Evolutionary conservation across 2,888 invertebrate genomes (phyloP).

Genomic region (Anagyrus pseudococci): DNA sequence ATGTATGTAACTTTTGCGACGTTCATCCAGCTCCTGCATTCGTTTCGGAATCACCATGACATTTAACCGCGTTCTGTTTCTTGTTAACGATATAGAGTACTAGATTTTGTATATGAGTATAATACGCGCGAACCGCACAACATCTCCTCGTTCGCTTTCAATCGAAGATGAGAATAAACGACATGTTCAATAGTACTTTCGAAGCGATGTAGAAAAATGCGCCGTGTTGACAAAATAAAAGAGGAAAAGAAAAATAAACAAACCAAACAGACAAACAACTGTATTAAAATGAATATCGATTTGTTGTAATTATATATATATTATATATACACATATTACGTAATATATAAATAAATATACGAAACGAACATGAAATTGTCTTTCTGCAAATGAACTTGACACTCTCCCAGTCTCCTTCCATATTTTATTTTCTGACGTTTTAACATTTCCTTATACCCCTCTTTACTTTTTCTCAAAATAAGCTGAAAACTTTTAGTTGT

Average conservation of each 20-base stretch:
- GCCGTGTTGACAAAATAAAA: constrained; percentile 21
- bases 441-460: too few relatives aligned
- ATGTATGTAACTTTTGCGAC: constrained; percentile 38
- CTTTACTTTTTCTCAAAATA: too few relatives aligned
- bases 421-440: too few relatives aligned
- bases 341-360: constrained; percentile 38
- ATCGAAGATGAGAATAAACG: too few relatives aligned
- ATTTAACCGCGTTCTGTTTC: constrained; percentile 16
- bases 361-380: background rate
- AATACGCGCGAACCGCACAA: too few relatives aligned
- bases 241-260: constrained; percentile 33
- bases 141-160: too few relatives aligned
- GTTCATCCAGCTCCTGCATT: constrained; percentile 7
- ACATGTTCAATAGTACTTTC: constrained; percentile 25
- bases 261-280: constrained; percentile 14
- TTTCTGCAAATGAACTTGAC: too few relatives aligned
- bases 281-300: constrained; percentile 36
- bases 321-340: constrained; percentile 37
- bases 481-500: too few relatives aligned
- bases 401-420: too few relatives aligned
- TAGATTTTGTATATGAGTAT: constrained; percentile 19
- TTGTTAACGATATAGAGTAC: constrained; percentile 11
- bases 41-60: constrained; percentile 20
- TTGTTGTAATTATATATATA: constrained; percentile 38
- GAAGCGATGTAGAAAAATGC: constrained; percentile 21